These are phyloP conservation scores for Drosophila grimshawi DNA, from an alignment of 1,140 invertebrate genomes.

Conservation along the genomic window DNA sequence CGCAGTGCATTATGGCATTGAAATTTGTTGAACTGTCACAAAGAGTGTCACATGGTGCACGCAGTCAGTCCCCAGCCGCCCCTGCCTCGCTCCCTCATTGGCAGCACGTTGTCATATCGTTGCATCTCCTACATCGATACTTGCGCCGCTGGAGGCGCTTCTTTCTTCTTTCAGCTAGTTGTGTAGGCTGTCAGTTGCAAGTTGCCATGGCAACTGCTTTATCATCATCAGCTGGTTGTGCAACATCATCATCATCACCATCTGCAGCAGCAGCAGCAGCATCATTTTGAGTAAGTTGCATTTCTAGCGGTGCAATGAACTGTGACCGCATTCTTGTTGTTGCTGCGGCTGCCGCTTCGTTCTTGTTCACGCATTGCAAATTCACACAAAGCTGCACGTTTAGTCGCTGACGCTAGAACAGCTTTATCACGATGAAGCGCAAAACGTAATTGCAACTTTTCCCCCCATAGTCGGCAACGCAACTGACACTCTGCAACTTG, in stretches of 20 bases:
- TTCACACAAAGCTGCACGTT: slow-evolving; percentile 45
- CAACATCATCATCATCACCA: slow-evolving; percentile 6
- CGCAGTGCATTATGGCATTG: slow-evolving; percentile 8
- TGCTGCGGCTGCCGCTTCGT: slow-evolving; percentile 10
- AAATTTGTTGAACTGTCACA: slow-evolving; percentile 1
- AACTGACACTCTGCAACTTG: slow-evolving; percentile 1
- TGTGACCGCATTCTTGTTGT: slow-evolving; percentile 68
- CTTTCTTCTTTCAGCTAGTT: slow-evolving; percentile 11
- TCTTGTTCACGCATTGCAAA: slow-evolving; percentile 55
- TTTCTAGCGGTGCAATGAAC: slow-evolving; percentile 72
- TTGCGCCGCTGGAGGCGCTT: slow-evolving; percentile 46
- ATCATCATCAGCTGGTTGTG: slow-evolving; percentile 6
- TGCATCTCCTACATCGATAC: slow-evolving; percentile 26
- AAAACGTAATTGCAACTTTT: slow-evolving; percentile 60
- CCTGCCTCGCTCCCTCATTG: not conserved
- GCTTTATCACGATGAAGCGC: slow-evolving; percentile 50
- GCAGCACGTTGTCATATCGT: slow-evolving; percentile 6
- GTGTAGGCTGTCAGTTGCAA: slow-evolving; percentile 17
- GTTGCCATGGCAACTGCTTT: slow-evolving; percentile 25
- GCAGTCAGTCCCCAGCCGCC: not conserved
- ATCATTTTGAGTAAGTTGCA: slow-evolving; percentile 35
- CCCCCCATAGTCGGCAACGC: not conserved
- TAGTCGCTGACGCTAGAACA: slow-evolving; percentile 34
- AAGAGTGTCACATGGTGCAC: not conserved
- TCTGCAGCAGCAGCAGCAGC: not conserved